These are phyloP conservation scores for Actinia equina DNA, from an alignment of 64 coral and sea anemone species.

Conservation along the genomic window DNA sequence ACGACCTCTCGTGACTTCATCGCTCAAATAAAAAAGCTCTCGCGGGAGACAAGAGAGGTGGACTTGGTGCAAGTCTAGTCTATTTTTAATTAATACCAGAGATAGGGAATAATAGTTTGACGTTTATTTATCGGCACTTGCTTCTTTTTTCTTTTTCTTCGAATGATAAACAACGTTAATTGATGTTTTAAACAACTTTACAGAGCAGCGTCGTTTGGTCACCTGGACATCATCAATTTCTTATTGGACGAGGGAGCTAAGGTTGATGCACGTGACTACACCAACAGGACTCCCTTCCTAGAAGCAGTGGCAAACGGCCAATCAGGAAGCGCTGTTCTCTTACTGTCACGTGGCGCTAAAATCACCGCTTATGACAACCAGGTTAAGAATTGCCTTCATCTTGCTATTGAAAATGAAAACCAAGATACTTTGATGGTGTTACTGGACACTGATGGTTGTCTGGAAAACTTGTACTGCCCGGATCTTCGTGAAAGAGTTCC, in stretches of 20 bases:
- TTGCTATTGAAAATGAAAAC: slow-evolving; percentile 70
- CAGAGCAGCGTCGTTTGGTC: neutral
- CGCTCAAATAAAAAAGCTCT: too few relatives aligned
- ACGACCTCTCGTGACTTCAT: too few relatives aligned
- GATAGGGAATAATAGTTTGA: too few relatives aligned
- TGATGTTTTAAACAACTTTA: too few relatives aligned
- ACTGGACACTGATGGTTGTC: slow-evolving; percentile 18
- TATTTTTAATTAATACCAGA: too few relatives aligned
- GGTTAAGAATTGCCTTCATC: slow-evolving; percentile 76
- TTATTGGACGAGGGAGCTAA: slow-evolving; percentile 47
- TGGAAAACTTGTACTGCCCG: slow-evolving; percentile 45
- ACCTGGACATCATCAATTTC: slow-evolving; percentile 15
- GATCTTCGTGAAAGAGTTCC: slow-evolving; percentile 80
- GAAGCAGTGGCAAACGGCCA: slow-evolving; percentile 55
- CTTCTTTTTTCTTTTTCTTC: too few relatives aligned
- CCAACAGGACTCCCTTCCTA: slow-evolving; percentile 64
- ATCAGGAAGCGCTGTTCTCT: slow-evolving; percentile 25
- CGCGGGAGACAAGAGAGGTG: too few relatives aligned
- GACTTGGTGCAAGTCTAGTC: too few relatives aligned
- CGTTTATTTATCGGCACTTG: too few relatives aligned
- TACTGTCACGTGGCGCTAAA: slow-evolving; percentile 50
- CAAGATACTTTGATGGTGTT: slow-evolving; percentile 54
- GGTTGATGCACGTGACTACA: slow-evolving; percentile 46
- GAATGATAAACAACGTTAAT: too few relatives aligned
- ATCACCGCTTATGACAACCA: slow-evolving; percentile 32